These are phyloP conservation scores for Shinisaurus crocodilurus DNA, from an alignment of 2,113 vertebrate genomes.

Conservation along the genomic window DNA sequence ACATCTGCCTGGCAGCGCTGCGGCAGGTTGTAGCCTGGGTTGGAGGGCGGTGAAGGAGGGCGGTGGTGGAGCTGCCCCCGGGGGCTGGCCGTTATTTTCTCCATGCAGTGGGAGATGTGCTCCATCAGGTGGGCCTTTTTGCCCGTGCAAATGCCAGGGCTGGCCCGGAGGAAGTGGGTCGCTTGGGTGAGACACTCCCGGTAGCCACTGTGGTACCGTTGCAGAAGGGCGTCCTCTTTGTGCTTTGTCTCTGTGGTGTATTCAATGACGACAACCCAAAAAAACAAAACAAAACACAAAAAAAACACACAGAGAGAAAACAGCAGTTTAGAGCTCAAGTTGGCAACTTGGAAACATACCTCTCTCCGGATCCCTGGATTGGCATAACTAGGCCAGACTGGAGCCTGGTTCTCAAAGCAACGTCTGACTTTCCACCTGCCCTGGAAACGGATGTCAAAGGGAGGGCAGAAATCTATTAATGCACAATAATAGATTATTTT, in stretches of 20 bases:
- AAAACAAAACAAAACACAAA: neutral
- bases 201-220: constrained; percentile 38
- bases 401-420: neutral
- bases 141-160: neutral
- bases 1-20: neutral
- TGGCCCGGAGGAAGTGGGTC: constrained; percentile 33
- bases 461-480: neutral
- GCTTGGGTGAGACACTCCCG: constrained; percentile 44
- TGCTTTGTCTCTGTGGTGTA: constrained; percentile 1
- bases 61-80: neutral
- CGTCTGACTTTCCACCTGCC: neutral
- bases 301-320: neutral
- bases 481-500: neutral
- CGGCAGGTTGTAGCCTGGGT: neutral
- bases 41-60: fast-evolving
- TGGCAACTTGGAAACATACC: neutral
- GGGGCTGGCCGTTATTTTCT: neutral
- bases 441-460: neutral
- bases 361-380: neutral
- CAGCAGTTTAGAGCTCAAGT: neutral
- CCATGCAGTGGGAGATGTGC: constrained; percentile 44
- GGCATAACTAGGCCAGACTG: neutral
- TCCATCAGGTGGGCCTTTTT: constrained; percentile 47
- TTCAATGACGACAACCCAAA: neutral
- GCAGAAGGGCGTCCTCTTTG: neutral